A percentile compares a stretch with the other conserved stretches of the same genome.
Evolutionary conservation across 2,888 invertebrate genomes (phyloP).

Genomic region (Drosophila vallismaia): DNA sequence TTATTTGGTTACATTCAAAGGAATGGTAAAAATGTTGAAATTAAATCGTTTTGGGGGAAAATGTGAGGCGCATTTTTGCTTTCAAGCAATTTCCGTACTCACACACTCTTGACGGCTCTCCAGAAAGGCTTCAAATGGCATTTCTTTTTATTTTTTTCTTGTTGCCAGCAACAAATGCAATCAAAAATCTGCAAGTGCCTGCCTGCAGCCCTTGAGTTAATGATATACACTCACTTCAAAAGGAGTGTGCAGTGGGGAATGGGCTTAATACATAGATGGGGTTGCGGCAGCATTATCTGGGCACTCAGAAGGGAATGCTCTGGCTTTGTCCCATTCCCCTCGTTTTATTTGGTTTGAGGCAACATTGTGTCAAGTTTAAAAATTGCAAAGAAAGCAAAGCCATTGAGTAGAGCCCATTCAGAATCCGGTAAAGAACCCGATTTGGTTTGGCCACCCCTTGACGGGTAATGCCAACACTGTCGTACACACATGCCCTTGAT

Average conservation of each 20-base stretch:
- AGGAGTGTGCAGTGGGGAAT: slow-evolving; percentile 22
- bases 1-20: background rate
- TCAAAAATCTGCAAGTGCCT: slow-evolving; percentile 72
- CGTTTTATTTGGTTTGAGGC: slow-evolving; percentile 47
- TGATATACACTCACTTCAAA: slow-evolving; percentile 79
- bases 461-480: slow-evolving; percentile 52
- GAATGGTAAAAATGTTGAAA: slow-evolving; percentile 4
- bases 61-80: slow-evolving; percentile 66
- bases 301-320: slow-evolving; percentile 55
- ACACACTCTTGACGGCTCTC: slow-evolving; percentile 50
- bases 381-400: slow-evolving; percentile 51
- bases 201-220: slow-evolving; percentile 72
- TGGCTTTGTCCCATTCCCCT: slow-evolving; percentile 15
- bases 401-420: slow-evolving; percentile 52
- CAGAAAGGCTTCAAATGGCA: slow-evolving; percentile 60
- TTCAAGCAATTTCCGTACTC: slow-evolving; percentile 73
- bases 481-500: slow-evolving; percentile 55
- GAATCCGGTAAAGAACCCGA: slow-evolving; percentile 42
- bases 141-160: slow-evolving; percentile 36
- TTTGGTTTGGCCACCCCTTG: slow-evolving; percentile 62
- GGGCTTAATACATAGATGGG: slow-evolving; percentile 15
- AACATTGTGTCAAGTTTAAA: slow-evolving; percentile 77
- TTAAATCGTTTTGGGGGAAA: slow-evolving; percentile 11
- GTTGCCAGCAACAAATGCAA: slow-evolving; percentile 60
- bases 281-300: slow-evolving; percentile 69